Conservation (phyloP, 92 coral and sea anemone genomes). For the Hydrozoanthus gracilis region DNA sequence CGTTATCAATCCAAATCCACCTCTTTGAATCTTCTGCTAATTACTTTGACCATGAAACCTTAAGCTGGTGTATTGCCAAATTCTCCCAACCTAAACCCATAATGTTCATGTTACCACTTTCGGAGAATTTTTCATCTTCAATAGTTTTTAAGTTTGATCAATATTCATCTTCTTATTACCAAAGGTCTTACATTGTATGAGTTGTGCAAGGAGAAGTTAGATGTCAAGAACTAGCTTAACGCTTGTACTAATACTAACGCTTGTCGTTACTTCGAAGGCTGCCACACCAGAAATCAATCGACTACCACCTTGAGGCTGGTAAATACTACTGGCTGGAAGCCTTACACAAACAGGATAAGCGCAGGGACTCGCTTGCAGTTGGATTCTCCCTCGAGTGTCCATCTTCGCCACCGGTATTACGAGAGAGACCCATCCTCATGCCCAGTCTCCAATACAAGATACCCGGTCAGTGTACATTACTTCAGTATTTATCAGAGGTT, state of each 20-base stretch:
- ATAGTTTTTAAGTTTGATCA: no score
- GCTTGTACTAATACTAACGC: not conserved
- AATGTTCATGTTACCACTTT: no score
- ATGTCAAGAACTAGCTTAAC: not conserved
- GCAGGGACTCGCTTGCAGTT: conserved; percentile 73
- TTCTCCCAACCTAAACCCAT: no score
- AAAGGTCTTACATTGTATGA: no score
- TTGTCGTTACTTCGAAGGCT: conserved; percentile 31
- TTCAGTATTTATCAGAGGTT: no score
- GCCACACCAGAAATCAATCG: conserved; percentile 50
- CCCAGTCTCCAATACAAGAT: conserved; percentile 81
- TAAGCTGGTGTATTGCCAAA: no score
- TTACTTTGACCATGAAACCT: no score
- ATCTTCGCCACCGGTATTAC: conserved; percentile 58
- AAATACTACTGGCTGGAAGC: conserved; percentile 91
- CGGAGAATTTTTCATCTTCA: no score
- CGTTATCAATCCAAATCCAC: no score
- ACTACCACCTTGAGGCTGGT: conserved; percentile 74
- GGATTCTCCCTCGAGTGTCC: conserved; percentile 85
- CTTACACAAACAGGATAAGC: conserved; percentile 80
- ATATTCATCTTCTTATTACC: no score
- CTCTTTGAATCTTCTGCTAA: no score
- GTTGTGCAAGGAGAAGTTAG: not conserved
- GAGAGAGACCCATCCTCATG: conserved; percentile 62
- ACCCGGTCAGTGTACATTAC: conserved; percentile 70